Evolutionary conservation across 2,113 vertebrate genomes (phyloP), one percentile per base, ranked within the genome.

Genomic region (Daphoenositta chrysoptera): DNA sequence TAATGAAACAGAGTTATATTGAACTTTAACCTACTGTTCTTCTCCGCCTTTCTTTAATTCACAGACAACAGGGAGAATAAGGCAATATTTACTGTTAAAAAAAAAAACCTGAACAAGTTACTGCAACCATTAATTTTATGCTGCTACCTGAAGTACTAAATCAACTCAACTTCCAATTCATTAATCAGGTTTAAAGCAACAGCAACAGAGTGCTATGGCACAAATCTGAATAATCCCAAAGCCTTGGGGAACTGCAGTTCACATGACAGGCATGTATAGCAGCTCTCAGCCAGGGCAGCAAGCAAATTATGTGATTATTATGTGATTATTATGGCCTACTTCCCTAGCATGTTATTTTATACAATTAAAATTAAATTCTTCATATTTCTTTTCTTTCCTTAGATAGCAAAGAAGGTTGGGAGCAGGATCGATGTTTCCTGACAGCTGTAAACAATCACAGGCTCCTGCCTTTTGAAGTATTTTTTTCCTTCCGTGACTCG

Each of bases 101-200:
- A 30, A 66, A 58, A 27, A 30, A 66, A 58, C 22, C 51, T 33
- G 26, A 73, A 71, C 57, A 84, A 84, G 42, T 56, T 81, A 65
- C 48, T 89, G 50, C 26, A 33, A 77, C 71, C 42, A 57, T 60
- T 96, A 93, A 90, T 91, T 97, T 92, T 88, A 71, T 78, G 61
- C 77, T 48, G 30, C 61, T 84, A 96, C 54, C 57, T 77, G 68
- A 88, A 86, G 75, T 71, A 76, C 57, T 96, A 94, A 85, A 97
- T 84, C 63, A 90, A 82, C 54, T 37, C 58, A 87, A 91, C 37
- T 78, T 97, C 45, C 15, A 6, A 81, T 75, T 90, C 58, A 89
- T 95, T 94, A 95, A 91, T 84, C 82, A 76, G 66, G 45, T 96
- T 95, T 96, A 95, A 97, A 96, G 79, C 66, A 94, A 82, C 44